Base-by-base conservation (phyloP, 2,113 vertebrate species). In the Cephalopterus ornatus region DNA sequence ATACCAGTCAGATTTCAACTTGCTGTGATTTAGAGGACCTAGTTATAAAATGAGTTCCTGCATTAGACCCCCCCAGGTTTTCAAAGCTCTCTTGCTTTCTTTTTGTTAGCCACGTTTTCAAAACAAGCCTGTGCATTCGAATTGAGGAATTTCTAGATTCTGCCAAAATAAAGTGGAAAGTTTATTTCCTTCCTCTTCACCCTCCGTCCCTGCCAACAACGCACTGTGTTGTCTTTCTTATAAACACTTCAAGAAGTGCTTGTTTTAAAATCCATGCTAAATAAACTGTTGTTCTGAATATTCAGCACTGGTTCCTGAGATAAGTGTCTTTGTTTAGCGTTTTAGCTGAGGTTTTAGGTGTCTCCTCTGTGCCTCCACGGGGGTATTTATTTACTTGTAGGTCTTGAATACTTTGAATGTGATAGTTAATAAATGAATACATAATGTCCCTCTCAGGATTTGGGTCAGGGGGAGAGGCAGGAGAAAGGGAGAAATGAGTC, bases 101-200 rank as follows among this genome's bases (percentile, higher is more conserved):
- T 14, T n/a, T 39, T 32, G 17, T 66, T 71, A 21, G 46, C 46
- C 2, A 9, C 58, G 24, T 71, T 87, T 89, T 87, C 61, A 81
- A 78, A 96, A 75, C 41, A 62, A 87, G 39, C 27, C 26, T 63
- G 26, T 85, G 65, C 18, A 13, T 83, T 80, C 71, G 33, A 77
- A 52, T 49, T 75, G 49, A 85, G 52, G 35, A 82, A 75, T 93
- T 89, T 59, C 47, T 94, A 5, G 22, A 21, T n/a, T 56, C 74
- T 90, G 90, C 44, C 55, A 76, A 85, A 89, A 74, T 61, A 19
- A 42, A 41, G 42, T 75, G 22, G 5, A 79, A 53, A 5, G 58
- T 93, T 89, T 89, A 13, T 93, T 88, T 93, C 66, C 68, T 94
- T 92, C 62, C 83, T 82, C 39, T 85, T 94, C 30, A 24, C 5